These are phyloP conservation scores for Lonchura striata DNA, from an alignment of 2,113 vertebrate genomes.

Conservation along the genomic window DNA sequence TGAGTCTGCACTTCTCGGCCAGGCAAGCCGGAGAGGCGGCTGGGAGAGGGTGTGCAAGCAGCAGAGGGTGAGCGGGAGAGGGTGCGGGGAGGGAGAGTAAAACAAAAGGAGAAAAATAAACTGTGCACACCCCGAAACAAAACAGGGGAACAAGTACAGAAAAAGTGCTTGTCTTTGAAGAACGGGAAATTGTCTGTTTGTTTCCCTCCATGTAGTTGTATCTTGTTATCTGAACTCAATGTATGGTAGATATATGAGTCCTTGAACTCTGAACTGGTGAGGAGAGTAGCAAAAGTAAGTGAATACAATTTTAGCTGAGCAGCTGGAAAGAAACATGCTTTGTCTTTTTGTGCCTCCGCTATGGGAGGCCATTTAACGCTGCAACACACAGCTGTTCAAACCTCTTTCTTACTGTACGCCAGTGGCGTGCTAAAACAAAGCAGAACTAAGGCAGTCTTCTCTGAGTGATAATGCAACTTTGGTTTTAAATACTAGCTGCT, in stretches of 20 bases:
- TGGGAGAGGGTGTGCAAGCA: neutral
- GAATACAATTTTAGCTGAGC: constrained; percentile 15
- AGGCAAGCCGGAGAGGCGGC: neutral
- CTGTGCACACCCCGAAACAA: constrained; percentile 30
- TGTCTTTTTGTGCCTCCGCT: constrained; percentile 27
- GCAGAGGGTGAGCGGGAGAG: neutral
- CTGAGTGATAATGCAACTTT: neutral
- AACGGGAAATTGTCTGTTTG: neutral
- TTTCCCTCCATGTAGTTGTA: neutral
- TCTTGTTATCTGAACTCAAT: constrained; percentile 28
- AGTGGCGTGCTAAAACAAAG: constrained; percentile 32
- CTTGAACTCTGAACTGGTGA: constrained; percentile 25
- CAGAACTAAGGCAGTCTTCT: neutral
- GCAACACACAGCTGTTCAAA: constrained; percentile 20
- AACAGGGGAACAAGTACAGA: constrained; percentile 23
- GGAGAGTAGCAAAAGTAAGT: constrained; percentile 3
- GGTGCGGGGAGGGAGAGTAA: neutral
- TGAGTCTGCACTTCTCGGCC: constrained; percentile 15
- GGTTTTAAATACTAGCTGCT: neutral
- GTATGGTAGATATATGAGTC: neutral
- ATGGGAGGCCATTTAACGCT: constrained; percentile 3
- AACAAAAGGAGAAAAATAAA: constrained; percentile 55
- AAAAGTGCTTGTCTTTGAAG: constrained; percentile 19
- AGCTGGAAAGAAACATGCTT: constrained; percentile 7
- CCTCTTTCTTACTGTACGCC: neutral